phyloP scores from a whole-genome alignment of 2,797 vertebrate species.

The Enoplosus armatus region DNA sequence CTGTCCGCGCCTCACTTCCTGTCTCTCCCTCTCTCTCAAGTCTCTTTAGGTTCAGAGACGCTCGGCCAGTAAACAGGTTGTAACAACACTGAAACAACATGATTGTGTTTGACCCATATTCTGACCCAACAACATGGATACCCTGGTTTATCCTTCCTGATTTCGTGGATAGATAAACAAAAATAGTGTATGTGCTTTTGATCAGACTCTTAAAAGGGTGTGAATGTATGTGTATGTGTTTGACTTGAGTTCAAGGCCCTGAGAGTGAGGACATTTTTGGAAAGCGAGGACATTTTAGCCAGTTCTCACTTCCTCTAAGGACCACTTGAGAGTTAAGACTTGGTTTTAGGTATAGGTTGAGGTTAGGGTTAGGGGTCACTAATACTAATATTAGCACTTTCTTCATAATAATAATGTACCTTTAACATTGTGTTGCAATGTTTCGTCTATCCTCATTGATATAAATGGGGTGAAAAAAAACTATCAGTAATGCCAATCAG shows the following conservation, averaged over 20 bases:
- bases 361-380: not conserved
- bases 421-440: not conserved
- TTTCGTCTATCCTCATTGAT: not conserved
- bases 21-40: conserved; percentile 73
- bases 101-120: conserved; percentile 45
- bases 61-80: conserved; percentile 51
- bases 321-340: not conserved
- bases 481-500: not conserved
- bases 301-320: not conserved
- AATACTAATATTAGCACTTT: not conserved
- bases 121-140: conserved; percentile 32
- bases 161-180: conserved; percentile 48
- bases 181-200: conserved; percentile 28
- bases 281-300: not conserved
- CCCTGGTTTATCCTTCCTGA: conserved; percentile 47
- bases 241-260: not conserved
- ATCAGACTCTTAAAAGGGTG: conserved; percentile 15
- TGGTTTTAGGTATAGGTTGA: conserved; percentile 1
- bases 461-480: not conserved
- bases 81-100: conserved; percentile 46
- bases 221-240: not conserved
- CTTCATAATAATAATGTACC: not conserved
- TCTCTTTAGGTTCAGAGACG: conserved; percentile 56
- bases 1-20: conserved; percentile 78
- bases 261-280: not conserved